Conservation (phyloP, 2,113 vertebrate species). For the Mionectes macconnelli region DNA sequence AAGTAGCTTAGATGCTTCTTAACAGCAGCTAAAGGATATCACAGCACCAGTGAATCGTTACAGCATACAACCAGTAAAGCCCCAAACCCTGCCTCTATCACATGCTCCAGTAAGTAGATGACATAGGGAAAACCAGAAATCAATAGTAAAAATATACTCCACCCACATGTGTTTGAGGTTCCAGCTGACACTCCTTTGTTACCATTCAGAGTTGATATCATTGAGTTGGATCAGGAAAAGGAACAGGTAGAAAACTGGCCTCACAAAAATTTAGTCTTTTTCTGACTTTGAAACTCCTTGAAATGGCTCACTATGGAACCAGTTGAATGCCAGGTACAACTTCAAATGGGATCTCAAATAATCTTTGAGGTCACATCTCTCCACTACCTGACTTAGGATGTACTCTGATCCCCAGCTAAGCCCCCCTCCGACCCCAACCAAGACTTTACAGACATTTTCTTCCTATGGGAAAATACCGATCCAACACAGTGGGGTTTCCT, state of each 20-base stretch:
- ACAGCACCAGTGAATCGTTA: not conserved
- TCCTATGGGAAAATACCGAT: not conserved
- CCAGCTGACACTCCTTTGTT: not conserved
- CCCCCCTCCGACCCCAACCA: not conserved
- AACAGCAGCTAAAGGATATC: not conserved
- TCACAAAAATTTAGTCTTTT: not conserved
- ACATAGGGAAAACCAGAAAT: not conserved
- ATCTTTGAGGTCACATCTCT: not conserved
- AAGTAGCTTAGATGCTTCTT: not conserved
- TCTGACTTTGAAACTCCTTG: not conserved
- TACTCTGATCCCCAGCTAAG: not conserved
- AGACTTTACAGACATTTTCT: not conserved
- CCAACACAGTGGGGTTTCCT: not conserved
- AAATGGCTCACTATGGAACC: not conserved
- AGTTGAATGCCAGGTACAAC: not conserved
- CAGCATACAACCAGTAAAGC: not conserved
- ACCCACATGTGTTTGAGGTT: rapidly evolving
- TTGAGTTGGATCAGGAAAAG: not conserved
- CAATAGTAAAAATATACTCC: not conserved
- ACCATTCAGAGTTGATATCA: not conserved
- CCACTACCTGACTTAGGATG: not conserved
- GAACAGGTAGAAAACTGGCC: not conserved
- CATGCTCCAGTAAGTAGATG: not conserved
- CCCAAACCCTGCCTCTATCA: not conserved
- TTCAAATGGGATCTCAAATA: not conserved